Evolutionary conservation across 1,140 invertebrate species (phyloP), one percentile per base, ranked within the genome.

Genomic region (Drosophila grimshawi): DNA sequence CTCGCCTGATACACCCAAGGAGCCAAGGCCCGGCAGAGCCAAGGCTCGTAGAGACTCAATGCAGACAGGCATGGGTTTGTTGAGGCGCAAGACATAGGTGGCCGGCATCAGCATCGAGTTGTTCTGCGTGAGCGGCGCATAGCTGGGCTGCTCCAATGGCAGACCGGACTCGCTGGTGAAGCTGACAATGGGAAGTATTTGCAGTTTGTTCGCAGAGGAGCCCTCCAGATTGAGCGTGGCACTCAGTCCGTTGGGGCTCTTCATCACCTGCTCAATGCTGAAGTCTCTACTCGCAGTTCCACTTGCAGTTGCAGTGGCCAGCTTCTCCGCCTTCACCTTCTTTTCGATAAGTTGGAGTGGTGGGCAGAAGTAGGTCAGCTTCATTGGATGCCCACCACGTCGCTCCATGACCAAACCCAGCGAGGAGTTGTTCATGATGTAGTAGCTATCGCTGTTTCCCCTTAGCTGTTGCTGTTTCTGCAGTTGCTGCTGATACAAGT

Each of bases 71-170:
- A 98, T 95, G 2, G 97, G 96, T 85, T 97, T 96, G 32, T 96
- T 96, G 10, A 99, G 93, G 72, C 96, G 96, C 19, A 99, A 93
- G 1, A 97, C 96, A 93, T 98, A 99, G 89, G 96, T 97, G 0
- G 98, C 98, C 1, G 98, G 97, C 80, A 99, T 93, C 85, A 96
- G 95, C 41, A 96, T 96, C 76, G 97, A 98, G 93, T 99, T 99
- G 65, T 95, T 94, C 51, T 95, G 94, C 48, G 94, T 97, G 32
- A 98, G 93, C 8, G 95, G 94, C 5, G 96, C 95, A 93, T 97
- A 98, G 0, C 95, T 95, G 2, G 98, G 97, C 49, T 94, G 94
- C 55, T 94, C 96, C 53, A 95, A 94, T 45, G 94, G 95, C n/a
- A 94, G 97, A 97, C 39, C 96, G 95, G 92, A 95, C 92, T 92